These are phyloP conservation scores for Enhydra lutris DNA, from an alignment of 2,113 vertebrate species.

Conservation along the genomic window DNA sequence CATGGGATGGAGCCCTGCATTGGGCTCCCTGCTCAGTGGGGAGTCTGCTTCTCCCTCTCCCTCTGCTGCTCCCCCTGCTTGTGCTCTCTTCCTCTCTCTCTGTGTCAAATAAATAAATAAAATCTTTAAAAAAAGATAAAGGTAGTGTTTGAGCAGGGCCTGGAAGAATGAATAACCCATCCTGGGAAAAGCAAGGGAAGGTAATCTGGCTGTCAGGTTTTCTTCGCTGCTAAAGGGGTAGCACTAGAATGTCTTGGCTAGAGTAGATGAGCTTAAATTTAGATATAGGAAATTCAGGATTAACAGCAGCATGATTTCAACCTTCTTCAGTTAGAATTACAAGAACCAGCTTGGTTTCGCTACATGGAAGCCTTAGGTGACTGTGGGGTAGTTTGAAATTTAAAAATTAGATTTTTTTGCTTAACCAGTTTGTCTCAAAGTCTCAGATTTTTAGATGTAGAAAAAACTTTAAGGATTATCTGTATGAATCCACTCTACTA, in stretches of 20 bases:
- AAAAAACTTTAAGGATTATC: conserved; percentile 31
- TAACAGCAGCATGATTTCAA: conserved; percentile 49
- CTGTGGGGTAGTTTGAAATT: conserved; percentile 45
- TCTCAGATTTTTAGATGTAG: conserved; percentile 20
- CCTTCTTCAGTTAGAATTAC: conserved; percentile 8
- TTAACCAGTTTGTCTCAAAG: conserved; percentile 17
- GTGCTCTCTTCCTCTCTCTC: background rate
- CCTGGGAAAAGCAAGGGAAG: conserved; percentile 54
- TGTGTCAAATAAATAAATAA: background rate
- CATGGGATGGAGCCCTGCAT: background rate
- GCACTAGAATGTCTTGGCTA: conserved; percentile 41
- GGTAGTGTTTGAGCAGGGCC: conserved; percentile 37
- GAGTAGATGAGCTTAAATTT: conserved; percentile 60
- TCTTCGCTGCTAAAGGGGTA: conserved; percentile 46
- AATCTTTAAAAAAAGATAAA: background rate
- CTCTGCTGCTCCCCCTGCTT: background rate
- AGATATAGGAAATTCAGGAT: conserved; percentile 41
- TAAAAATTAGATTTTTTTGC: conserved; percentile 41
- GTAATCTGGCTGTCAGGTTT: conserved; percentile 58
- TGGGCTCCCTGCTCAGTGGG: background rate
- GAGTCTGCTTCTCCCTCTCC: background rate
- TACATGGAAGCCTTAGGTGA: conserved; percentile 17
- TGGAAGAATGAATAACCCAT: conserved; percentile 63
- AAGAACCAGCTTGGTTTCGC: conserved; percentile 25
- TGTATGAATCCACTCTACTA: background rate